Evolutionary conservation across 2,113 vertebrate species (phyloP), one percentile per base, ranked within the genome.

Genomic region (Caranx melampygus): DNA sequence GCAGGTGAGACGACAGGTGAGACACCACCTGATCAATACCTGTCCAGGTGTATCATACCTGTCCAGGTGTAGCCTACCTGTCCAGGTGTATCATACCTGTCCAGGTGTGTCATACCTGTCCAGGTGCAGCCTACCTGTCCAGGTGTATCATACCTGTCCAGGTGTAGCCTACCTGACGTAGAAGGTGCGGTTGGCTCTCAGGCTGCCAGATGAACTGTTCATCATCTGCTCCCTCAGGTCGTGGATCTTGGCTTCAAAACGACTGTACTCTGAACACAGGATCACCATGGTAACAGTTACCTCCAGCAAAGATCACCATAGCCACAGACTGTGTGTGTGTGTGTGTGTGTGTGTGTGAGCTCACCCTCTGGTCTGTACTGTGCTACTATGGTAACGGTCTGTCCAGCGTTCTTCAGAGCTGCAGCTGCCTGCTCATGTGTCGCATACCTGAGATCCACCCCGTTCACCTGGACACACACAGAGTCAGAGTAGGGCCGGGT

Each of bases 151-250:
- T 5, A 14, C 11, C 63, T 33, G 15, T 31, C 12, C 26, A n/a
- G 68, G 10, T 9, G 40, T 6, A 21, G 12, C 0, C 58, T 65
- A 97, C 96, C 96, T 95, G 93, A 97, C 91, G 18, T 97, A 97
- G 91, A 97, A 96, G 42, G 93, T 95, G 26, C 96, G 88, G 79
- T 93, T 95, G 82, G 94, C 91, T 42, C 96, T 92, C 82, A 97
- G 91, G 0, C 95, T 96, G 1, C 95, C 96, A 1, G 96, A 96
- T 13, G 95, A 95, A 84, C 75, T 97, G 89, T 96, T 97, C 95
- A 97, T 96, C 85, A 97, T 94, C 90, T 97, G 96, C 58, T 97
- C 96, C 72, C 96, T 93, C 67, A 97, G 94, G 74, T 97, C 96
- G 0, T 97, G 96, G 87, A 97, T 97, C 93, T 97, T 92, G 0